phyloP scores from a whole-genome alignment of 2,888 invertebrate genomes.

The Philonicus albiceps region DNA sequence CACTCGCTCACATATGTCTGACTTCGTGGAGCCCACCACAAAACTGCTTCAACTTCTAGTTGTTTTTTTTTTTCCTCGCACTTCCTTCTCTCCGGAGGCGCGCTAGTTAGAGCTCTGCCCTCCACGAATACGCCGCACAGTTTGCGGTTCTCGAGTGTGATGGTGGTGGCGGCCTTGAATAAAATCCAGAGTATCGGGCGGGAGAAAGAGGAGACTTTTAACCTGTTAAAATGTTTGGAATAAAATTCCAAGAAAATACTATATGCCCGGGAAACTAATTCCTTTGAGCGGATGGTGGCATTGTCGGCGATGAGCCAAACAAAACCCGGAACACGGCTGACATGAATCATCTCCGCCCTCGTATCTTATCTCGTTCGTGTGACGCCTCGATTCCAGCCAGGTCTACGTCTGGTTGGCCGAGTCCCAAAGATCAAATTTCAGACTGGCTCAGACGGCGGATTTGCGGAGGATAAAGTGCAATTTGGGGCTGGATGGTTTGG shows the following conservation, averaged over 20 bases:
- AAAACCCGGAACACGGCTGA: not conserved
- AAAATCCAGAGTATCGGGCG: constrained; percentile 33
- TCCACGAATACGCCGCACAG: not conserved
- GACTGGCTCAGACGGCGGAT: not conserved
- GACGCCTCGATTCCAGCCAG: not conserved
- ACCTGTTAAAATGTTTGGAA: constrained; percentile 29
- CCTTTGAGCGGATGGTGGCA: not conserved
- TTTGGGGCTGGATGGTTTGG: not conserved
- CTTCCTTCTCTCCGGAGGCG: not conserved
- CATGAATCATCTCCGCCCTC: not conserved
- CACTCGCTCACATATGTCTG: not conserved
- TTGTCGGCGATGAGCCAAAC: not conserved
- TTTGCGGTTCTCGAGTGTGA: not conserved
- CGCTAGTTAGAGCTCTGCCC: not conserved
- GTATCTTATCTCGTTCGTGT: not conserved
- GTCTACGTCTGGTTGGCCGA: not conserved
- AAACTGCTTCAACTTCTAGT: not conserved
- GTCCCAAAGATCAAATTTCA: not conserved
- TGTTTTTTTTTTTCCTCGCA: not conserved
- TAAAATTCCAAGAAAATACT: not conserved
- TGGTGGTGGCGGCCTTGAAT: constrained; percentile 44
- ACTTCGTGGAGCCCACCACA: not conserved
- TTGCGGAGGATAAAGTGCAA: not conserved
- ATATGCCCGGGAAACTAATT: not conserved
- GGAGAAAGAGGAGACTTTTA: constrained; percentile 44